phyloP scores from a whole-genome alignment of 2,113 vertebrate species.

The Myotis lucifugus region DNA sequence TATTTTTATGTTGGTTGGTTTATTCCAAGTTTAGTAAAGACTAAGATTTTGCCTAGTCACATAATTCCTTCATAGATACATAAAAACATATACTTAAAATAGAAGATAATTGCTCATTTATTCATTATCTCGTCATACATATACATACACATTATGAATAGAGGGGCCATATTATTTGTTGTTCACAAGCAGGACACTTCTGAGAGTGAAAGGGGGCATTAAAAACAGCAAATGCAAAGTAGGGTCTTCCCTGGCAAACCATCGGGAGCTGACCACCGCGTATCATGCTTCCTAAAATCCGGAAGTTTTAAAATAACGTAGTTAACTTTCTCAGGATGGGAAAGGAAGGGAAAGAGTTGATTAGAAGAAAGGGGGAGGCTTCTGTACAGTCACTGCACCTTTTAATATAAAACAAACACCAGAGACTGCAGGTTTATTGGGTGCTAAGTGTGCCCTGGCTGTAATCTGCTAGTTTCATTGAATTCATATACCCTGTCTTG shows the following conservation, averaged over 20 bases:
- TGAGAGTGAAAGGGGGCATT: slow-evolving; percentile 12
- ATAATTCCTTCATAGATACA: neutral
- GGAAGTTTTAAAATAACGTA: slow-evolving; percentile 59
- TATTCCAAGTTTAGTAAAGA: slow-evolving; percentile 28
- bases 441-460: slow-evolving; percentile 61
- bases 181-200: neutral
- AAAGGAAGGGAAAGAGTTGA: slow-evolving; percentile 52
- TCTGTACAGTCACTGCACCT: neutral
- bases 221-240: neutral
- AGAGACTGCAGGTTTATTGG: slow-evolving; percentile 50
- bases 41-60: neutral
- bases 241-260: neutral
- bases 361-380: neutral
- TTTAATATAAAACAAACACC: slow-evolving; percentile 53
- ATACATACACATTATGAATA: neutral
- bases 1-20: slow-evolving; percentile 11
- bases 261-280: neutral
- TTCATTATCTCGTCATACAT: neutral
- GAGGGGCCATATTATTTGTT: neutral
- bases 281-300: slow-evolving; percentile 47
- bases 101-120: neutral
- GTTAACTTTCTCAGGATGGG: slow-evolving; percentile 46
- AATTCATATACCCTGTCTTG: neutral
- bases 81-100: neutral
- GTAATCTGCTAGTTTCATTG: slow-evolving; percentile 12